Percentiles rank a stretch among this genome's conserved stretches.
Evolutionary conservation across 2,797 vertebrate genomes (phyloP).

Genomic region (Malacoraja senta): DNA sequence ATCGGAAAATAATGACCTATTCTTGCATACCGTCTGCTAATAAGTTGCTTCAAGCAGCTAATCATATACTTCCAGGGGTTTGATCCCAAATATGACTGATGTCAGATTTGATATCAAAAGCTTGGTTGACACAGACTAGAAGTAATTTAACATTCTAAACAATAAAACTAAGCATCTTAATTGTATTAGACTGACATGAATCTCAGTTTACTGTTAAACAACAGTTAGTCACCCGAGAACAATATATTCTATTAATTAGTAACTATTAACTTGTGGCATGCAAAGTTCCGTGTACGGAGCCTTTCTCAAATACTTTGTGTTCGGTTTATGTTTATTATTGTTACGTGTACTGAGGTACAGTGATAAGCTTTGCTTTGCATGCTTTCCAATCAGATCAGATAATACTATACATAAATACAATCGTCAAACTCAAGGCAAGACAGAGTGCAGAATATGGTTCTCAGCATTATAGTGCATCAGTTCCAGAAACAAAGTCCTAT

Average conservation of each 20-base stretch:
- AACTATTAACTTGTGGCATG: neutral
- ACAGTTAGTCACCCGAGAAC: neutral
- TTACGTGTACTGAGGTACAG: no score
- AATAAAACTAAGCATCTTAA: conserved; percentile 1
- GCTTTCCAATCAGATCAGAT: no score
- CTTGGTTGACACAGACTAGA: neutral
- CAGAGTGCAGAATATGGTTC: no score
- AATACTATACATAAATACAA: no score
- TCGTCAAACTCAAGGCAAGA: no score
- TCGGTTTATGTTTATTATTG: no score
- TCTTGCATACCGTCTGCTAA: neutral
- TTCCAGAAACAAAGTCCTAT: no score
- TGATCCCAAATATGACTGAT: neutral
- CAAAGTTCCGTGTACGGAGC: no score
- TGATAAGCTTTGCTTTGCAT: no score
- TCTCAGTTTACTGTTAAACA: neutral
- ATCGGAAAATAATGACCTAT: neutral
- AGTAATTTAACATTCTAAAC: neutral
- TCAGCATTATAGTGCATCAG: no score
- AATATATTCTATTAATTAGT: neutral
- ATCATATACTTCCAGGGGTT: neutral
- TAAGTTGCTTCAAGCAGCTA: neutral
- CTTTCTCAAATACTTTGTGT: neutral
- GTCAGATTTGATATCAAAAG: conserved; percentile 18
- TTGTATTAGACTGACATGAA: neutral